Base-by-base conservation (phyloP, 1,140 invertebrate species). In the Globodera rostochiensis region DNA sequence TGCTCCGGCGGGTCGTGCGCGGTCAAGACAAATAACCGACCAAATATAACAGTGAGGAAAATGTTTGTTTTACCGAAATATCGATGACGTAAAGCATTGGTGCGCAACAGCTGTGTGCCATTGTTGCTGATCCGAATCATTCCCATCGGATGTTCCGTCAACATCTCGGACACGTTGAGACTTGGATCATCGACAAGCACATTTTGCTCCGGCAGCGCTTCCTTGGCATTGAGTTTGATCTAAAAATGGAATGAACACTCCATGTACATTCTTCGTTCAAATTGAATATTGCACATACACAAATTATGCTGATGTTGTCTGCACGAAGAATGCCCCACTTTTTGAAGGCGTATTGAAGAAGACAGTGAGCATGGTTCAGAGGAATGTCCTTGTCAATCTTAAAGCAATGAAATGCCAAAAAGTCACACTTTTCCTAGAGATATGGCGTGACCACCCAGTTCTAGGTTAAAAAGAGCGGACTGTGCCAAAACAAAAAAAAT, bases 301-400 rank as follows among this genome's bases (percentile, higher is more conserved):
- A 83, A 80, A 83, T 71, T 9, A 83, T 46, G n/a, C 80, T 74
- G n/a, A 83, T 84, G 70, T 83, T 83, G 36, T 83, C 82, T 4
- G 82, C 82, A 66, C 82, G 82, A 53, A 83, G 60, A 6, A 8
- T 66, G 36, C 81, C 57, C 82, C 82, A 83, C 6, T 67, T 47
- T 36, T 84, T 84, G 49, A 83, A 64, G n/a, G 82, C 82, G n/a
- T 78, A 46, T 60, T 83, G 70, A 0, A 83, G 53, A 0, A 83
- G 64, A 75, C 67, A 84, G 21, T 83, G 82, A 0, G 82, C 83
- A 36, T 73, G 57, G 47, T 83, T 83, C 13, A 77, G 21, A 57
- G 60, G 60, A 8, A 73, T 13, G 11, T 15, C 25, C 19, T 73
- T 45, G 69, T 78, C 71, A 6, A 60, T 19, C 57, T 64, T 3